These are phyloP conservation scores for Chionis minor DNA, from an alignment of 2,113 vertebrate genomes.

Conservation along the genomic window DNA sequence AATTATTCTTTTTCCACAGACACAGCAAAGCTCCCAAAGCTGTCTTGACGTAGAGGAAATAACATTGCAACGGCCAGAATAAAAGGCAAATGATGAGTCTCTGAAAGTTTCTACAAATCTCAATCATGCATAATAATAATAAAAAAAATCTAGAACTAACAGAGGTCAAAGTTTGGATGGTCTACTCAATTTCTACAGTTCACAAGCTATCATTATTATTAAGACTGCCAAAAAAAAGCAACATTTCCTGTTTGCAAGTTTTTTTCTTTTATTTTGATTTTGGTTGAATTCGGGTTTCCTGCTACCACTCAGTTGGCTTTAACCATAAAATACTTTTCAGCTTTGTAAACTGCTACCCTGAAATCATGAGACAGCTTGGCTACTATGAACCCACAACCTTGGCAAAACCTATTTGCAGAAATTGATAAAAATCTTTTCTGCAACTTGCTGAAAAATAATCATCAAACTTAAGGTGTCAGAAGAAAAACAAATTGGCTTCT, in stretches of 20 bases:
- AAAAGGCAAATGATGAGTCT: neutral
- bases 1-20: neutral
- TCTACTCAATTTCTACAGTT: neutral
- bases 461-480: neutral
- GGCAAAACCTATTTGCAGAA: neutral
- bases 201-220: neutral
- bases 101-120: neutral
- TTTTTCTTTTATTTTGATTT: slow-evolving; percentile 8
- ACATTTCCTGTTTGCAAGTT: neutral
- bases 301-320: neutral
- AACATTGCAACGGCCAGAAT: neutral
- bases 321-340: neutral
- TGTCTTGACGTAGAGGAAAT: neutral
- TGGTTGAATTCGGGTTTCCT: neutral
- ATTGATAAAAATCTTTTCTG: neutral
- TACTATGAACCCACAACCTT: neutral
- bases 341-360: neutral
- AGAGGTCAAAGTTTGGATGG: neutral
- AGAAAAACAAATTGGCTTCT: neutral
- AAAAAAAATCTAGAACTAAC: neutral
- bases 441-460: neutral
- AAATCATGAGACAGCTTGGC: neutral
- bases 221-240: neutral
- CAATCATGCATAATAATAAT: neutral
- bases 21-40: neutral